Evolutionary conservation across 2,797 vertebrate species (phyloP).

Genomic region (Liasis olivaceus): DNA sequence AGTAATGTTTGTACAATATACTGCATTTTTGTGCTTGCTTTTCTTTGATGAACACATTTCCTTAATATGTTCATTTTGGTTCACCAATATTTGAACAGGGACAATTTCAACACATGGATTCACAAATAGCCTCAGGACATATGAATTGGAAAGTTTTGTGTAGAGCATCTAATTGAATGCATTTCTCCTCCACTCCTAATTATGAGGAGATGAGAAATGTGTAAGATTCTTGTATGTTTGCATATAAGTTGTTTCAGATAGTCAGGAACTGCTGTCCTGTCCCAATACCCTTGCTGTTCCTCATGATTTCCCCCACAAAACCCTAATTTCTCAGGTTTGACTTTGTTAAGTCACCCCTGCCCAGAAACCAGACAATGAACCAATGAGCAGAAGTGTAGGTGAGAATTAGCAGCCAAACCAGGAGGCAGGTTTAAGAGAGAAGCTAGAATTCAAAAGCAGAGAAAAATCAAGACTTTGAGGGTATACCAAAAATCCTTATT

Average conservation of each 20-base stretch:
- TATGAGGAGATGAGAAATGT: background rate
- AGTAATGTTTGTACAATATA: background rate
- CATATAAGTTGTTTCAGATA: background rate
- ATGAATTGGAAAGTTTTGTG: background rate
- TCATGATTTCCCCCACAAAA: background rate
- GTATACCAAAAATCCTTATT: background rate
- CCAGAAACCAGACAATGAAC: background rate
- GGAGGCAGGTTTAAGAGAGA: background rate
- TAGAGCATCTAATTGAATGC: background rate
- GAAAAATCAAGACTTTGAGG: background rate
- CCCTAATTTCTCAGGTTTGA: background rate
- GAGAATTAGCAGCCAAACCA: background rate
- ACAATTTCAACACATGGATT: background rate
- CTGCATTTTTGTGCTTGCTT: background rate
- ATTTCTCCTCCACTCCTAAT: background rate
- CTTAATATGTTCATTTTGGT: background rate
- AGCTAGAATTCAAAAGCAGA: background rate
- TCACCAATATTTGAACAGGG: background rate
- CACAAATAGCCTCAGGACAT: background rate
- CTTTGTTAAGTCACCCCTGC: background rate
- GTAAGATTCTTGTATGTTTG: background rate
- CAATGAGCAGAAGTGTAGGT: background rate
- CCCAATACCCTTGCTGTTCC: background rate
- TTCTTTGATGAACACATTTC: background rate
- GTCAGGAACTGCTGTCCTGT: background rate